phyloP scores from a whole-genome alignment of 1,140 invertebrate species.

The Tetranychus urticae region DNA sequence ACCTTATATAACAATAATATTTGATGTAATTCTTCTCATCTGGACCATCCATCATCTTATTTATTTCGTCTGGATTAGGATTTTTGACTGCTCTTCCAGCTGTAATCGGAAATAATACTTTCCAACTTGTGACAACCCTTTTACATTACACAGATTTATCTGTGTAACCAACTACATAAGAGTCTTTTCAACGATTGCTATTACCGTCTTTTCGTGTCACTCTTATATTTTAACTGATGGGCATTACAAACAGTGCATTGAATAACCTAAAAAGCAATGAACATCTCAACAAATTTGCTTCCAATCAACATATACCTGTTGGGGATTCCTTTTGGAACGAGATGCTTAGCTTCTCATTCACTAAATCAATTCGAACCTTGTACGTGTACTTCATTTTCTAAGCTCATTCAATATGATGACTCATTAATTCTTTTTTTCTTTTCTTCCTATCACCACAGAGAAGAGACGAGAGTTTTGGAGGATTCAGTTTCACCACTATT shows the following conservation, averaged over 20 bases:
- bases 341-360: constrained; percentile 69
- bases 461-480: constrained; percentile 4
- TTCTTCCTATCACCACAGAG: neutral
- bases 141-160: too few relatives aligned
- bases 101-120: too few relatives aligned
- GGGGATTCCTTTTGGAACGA: constrained; percentile 80
- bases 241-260: constrained; percentile 17
- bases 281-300: constrained; percentile 47
- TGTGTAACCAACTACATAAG: too few relatives aligned
- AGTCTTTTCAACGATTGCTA: too few relatives aligned
- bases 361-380: constrained; percentile 38
- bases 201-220: too few relatives aligned
- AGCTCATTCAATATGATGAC: neutral
- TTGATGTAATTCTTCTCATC: too few relatives aligned
- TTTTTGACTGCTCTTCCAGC: too few relatives aligned
- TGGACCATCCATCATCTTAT: too few relatives aligned
- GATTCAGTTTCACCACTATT: constrained; percentile 2
- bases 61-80: too few relatives aligned
- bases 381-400: constrained; percentile 22
- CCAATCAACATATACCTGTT: constrained; percentile 45
- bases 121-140: too few relatives aligned
- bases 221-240: constrained; percentile 1
- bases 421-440: constrained; percentile 10
- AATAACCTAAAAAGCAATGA: constrained; percentile 57
- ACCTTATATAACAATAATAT: too few relatives aligned